Conservation (phyloP, 2,797 vertebrate genomes). For the Cyclopterus lumpus region DNA sequence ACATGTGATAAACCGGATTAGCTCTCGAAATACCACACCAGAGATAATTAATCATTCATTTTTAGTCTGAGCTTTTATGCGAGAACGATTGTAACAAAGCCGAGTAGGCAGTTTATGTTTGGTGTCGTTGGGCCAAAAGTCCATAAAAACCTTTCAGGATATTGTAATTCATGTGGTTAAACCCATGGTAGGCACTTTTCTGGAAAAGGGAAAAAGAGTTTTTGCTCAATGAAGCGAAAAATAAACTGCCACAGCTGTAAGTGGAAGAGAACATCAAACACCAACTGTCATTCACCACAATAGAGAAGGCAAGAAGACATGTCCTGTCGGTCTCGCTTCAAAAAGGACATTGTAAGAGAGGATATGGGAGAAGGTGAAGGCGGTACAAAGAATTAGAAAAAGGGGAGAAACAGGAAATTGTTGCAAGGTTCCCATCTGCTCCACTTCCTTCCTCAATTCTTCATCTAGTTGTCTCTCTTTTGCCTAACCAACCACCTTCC, state of each 20-base stretch:
- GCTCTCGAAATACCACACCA: not conserved
- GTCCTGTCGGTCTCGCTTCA: too few species aligned
- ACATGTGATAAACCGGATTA: conserved; percentile 28
- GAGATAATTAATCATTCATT: not conserved
- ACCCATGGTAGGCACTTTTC: too few species aligned
- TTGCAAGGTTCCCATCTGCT: not conserved
- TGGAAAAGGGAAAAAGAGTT: too few species aligned
- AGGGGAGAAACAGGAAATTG: not conserved
- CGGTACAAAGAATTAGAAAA: not conserved
- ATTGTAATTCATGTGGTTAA: too few species aligned
- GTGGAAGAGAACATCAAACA: too few species aligned
- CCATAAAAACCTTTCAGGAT: not conserved
- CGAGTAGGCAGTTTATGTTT: not conserved
- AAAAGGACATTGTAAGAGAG: not conserved
- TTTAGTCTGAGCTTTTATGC: not conserved
- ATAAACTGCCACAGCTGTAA: too few species aligned
- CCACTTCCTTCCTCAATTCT: not conserved
- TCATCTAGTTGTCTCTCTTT: not conserved
- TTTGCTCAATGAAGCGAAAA: too few species aligned
- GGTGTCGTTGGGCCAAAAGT: not conserved
- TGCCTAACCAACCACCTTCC: not conserved
- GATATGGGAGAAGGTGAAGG: not conserved
- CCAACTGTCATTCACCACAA: too few species aligned
- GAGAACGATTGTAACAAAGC: not conserved
- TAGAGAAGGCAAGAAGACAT: too few species aligned